Conservation (phyloP, 1,140 invertebrate species). For the Dendroctonus valens region DNA sequence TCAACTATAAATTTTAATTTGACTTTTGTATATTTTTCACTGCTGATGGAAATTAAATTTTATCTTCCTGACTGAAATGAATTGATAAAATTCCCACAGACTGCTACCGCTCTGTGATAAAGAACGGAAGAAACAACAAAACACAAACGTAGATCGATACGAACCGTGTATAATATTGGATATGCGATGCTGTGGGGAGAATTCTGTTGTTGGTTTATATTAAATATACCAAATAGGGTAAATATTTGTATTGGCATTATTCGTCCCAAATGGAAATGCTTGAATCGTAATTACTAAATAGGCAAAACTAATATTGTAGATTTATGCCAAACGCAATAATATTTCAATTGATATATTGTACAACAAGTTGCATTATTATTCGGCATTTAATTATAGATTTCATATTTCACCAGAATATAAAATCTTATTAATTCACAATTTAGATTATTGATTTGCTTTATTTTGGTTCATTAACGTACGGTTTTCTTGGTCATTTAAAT, state of each 20-base stretch:
- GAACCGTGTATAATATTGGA: conserved; percentile 6
- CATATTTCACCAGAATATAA: too few relatives aligned
- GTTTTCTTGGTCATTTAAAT: too few relatives aligned
- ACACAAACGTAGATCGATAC: conserved; percentile 22
- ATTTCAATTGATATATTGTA: too few relatives aligned
- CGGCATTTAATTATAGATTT: too few relatives aligned
- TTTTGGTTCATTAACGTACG: too few relatives aligned
- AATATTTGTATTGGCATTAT: conserved; percentile 22
- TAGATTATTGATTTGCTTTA: too few relatives aligned
- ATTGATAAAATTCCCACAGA: conserved; percentile 21
- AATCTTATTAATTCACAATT: too few relatives aligned
- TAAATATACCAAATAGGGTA: conserved; percentile 20
- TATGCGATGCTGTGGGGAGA: neutral
- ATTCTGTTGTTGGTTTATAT: conserved; percentile 7
- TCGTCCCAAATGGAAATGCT: neutral
- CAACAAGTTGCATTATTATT: too few relatives aligned
- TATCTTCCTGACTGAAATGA: conserved; percentile 10
- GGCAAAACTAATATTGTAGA: neutral
- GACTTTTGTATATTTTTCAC: neutral
- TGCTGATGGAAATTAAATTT: neutral
- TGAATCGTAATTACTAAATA: conserved; percentile 1
- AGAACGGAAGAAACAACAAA: conserved; percentile 27
- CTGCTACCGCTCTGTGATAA: conserved; percentile 19
- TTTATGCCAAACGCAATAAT: neutral
- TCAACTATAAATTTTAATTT: neutral